Conservation (phyloP, 2,113 vertebrate species). For the Pyrgilauda ruficollis region DNA sequence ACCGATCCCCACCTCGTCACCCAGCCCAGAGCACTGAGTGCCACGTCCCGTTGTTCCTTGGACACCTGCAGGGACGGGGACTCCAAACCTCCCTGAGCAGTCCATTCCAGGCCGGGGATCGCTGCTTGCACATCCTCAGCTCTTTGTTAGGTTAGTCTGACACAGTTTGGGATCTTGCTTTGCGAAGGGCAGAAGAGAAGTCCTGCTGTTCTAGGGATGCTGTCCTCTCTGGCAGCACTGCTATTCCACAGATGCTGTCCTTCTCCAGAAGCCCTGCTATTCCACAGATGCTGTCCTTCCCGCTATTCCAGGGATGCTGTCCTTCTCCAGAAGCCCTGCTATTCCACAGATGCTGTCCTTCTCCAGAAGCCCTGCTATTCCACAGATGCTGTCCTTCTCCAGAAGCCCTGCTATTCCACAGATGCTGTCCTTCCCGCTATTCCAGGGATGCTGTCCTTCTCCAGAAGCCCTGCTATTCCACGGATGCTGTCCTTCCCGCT, state of each 20-base stretch:
- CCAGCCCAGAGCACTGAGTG: neutral
- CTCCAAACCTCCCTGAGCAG: neutral
- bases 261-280: no score
- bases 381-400: no score
- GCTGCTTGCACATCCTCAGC: fast-evolving
- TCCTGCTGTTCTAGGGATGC: neutral
- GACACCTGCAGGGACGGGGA: neutral
- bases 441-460: no score
- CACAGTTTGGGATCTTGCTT: neutral
- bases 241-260: neutral
- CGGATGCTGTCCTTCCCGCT: neutral
- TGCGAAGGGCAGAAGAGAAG: neutral
- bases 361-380: no score
- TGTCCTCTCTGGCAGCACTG: neutral
- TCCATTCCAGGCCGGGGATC: neutral
- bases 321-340: no score
- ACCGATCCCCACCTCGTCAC: neutral
- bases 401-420: neutral
- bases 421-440: neutral
- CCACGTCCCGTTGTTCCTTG: neutral
- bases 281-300: no score
- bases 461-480: no score
- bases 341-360: neutral
- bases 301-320: no score
- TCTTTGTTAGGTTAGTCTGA: neutral